Evolutionary conservation across 1,140 invertebrate genomes (phyloP).

Genomic region (Zaprionus gabonicus): DNA sequence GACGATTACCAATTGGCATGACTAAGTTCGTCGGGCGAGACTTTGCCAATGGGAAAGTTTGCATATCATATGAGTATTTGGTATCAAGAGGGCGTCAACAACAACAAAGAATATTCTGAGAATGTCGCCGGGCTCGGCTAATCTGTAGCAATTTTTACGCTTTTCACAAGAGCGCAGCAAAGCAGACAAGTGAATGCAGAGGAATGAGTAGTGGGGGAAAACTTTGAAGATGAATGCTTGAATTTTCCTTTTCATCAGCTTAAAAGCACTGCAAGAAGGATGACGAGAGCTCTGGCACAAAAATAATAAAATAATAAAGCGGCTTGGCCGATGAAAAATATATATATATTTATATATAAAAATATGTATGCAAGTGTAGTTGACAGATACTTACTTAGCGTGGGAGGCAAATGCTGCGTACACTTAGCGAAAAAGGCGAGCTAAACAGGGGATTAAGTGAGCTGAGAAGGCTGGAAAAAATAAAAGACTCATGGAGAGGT

Average conservation of each 20-base stretch:
- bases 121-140: conserved; percentile 55
- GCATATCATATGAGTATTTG: conserved; percentile 45
- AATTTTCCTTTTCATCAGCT: conserved; percentile 72
- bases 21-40: conserved; percentile 10
- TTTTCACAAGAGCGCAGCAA: conserved; percentile 50
- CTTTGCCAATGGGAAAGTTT: conserved; percentile 8
- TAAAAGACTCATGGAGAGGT: too few species aligned
- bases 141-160: conserved; percentile 64
- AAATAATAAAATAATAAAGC: conserved; percentile 57
- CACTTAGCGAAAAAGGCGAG: background rate
- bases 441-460: too few species aligned
- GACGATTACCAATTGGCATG: conserved; percentile 19
- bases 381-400: conserved; percentile 54
- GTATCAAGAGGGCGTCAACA: conserved; percentile 26
- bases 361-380: conserved; percentile 10
- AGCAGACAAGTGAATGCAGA: conserved; percentile 21
- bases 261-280: conserved; percentile 52
- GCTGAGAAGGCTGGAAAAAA: too few species aligned
- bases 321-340: conserved; percentile 11
- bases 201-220: background rate
- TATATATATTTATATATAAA: conserved; percentile 14
- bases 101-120: conserved; percentile 10
- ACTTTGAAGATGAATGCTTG: conserved; percentile 51
- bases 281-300: conserved; percentile 33
- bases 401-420: background rate